phyloP scores from a whole-genome alignment of 2,888 invertebrate species.

The Hypena proboscidalis region DNA sequence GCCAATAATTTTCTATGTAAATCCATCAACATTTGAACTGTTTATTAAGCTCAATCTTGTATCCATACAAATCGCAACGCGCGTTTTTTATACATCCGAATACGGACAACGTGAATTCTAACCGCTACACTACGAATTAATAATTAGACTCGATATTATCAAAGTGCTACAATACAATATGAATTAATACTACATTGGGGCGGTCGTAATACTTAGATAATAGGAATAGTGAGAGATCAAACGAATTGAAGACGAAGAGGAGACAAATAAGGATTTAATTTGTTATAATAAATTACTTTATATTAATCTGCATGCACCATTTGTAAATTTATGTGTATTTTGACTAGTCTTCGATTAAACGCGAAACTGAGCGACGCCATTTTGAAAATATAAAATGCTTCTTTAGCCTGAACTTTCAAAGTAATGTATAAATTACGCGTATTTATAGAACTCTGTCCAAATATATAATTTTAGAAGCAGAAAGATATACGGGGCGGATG shows the following conservation, averaged over 20 bases:
- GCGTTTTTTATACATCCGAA: slow-evolving; percentile 48
- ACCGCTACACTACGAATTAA: slow-evolving; percentile 35
- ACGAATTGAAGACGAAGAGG: background rate
- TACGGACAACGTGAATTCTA: slow-evolving; percentile 49
- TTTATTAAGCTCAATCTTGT: slow-evolving; percentile 22
- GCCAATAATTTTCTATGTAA: slow-evolving; percentile 1
- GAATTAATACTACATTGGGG: slow-evolving; percentile 54
- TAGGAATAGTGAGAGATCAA: slow-evolving; percentile 25
- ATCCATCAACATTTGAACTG: background rate
- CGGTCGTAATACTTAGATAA: slow-evolving; percentile 44
- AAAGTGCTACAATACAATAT: slow-evolving; percentile 42
- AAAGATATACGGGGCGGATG: too few relatives aligned
- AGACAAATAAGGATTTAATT: background rate
- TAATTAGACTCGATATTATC: slow-evolving; percentile 35
- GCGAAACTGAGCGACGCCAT: too few relatives aligned
- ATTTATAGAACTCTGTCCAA: too few relatives aligned
- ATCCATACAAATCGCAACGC: slow-evolving; percentile 29
- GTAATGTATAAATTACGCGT: too few relatives aligned
- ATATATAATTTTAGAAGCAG: too few relatives aligned
- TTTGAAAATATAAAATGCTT: too few relatives aligned
- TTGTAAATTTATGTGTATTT: background rate
- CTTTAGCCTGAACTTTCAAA: too few relatives aligned
- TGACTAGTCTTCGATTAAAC: too few relatives aligned
- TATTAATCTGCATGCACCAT: slow-evolving; percentile 5
- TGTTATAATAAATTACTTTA: background rate